Evolutionary conservation across 2,888 invertebrate genomes (phyloP).

Genomic region (Nemotelus nigrinus): DNA sequence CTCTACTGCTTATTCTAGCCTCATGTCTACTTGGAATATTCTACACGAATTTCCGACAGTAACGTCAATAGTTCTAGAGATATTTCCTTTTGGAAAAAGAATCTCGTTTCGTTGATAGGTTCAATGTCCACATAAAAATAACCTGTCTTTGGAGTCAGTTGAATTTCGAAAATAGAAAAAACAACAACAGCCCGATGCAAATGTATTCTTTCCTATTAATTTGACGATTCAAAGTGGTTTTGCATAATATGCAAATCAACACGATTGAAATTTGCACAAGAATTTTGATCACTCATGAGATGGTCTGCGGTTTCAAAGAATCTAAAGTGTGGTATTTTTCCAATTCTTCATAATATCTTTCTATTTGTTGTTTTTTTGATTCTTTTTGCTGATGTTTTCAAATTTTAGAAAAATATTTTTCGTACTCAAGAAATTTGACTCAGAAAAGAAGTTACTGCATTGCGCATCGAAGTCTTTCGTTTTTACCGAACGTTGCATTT

Average conservation of each 20-base stretch:
- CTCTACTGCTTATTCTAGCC: background rate
- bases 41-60: background rate
- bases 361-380: no score
- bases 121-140: constrained; percentile 30
- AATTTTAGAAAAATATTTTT: background rate
- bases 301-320: no score
- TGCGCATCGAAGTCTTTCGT: constrained; percentile 50
- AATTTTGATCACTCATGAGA: no score
- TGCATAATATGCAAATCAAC: constrained; percentile 35
- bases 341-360: no score
- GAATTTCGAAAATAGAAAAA: background rate
- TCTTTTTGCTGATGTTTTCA: no score
- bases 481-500: constrained; percentile 26
- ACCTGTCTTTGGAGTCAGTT: background rate
- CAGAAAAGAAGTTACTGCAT: constrained; percentile 44
- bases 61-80: background rate
- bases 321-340: no score
- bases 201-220: constrained; percentile 22
- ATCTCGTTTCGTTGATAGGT: background rate
- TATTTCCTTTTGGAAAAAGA: constrained; percentile 7
- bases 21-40: background rate
- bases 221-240: background rate
- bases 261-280: no score
- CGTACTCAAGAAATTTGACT: background rate
- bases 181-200: background rate